phyloP scores from a whole-genome alignment of 2,113 vertebrate species.

The Eolophus roseicapilla region DNA sequence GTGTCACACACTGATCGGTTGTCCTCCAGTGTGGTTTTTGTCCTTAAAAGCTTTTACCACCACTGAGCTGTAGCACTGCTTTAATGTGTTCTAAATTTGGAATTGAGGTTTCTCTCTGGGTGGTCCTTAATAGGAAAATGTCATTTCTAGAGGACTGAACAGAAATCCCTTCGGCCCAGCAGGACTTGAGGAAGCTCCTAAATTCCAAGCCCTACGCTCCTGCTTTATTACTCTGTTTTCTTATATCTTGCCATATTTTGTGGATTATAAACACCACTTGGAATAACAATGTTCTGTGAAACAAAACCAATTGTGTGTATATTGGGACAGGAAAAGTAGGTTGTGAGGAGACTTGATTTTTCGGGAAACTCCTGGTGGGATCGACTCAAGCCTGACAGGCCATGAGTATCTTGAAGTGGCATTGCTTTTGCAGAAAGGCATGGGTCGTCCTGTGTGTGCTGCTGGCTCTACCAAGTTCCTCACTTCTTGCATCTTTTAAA shows the following conservation, averaged over 20 bases:
- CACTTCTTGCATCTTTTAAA: background rate
- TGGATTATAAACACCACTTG: background rate
- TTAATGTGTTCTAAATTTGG: conserved; percentile 3
- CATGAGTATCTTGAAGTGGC: background rate
- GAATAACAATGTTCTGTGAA: background rate
- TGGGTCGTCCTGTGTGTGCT: background rate
- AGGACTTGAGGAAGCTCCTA: background rate
- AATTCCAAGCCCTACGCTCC: background rate
- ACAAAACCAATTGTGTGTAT: background rate
- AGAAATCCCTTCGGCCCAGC: background rate
- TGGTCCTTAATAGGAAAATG: background rate
- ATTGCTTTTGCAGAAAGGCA: background rate
- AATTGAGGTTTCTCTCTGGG: conserved; percentile 27
- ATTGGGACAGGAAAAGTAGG: background rate
- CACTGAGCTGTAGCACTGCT: background rate
- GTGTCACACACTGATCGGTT: background rate
- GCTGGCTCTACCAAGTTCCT: background rate
- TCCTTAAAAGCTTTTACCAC: background rate
- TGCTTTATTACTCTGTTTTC: background rate
- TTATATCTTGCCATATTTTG: background rate
- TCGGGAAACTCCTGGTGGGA: background rate
- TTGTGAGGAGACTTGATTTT: background rate
- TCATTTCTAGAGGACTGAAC: background rate
- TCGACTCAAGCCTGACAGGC: background rate
- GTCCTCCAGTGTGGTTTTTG: background rate